Conservation (phyloP, 2,113 vertebrate species). For the Rhinopomastus cyanomelas region DNA sequence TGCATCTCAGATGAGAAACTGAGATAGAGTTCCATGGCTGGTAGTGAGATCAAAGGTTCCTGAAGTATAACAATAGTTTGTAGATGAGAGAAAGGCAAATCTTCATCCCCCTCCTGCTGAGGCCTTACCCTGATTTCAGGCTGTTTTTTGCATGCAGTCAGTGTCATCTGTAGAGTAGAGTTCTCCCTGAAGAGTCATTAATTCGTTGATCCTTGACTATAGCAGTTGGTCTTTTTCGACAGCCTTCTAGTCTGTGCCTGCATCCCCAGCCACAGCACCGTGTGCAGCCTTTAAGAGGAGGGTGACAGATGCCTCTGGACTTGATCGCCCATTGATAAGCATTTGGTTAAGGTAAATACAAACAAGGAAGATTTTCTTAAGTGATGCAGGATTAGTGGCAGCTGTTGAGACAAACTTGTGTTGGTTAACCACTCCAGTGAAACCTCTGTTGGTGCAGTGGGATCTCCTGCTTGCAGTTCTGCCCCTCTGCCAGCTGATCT, state of each 20-base stretch:
- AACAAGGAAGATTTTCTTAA: background rate
- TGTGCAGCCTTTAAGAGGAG: background rate
- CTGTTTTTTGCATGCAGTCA: background rate
- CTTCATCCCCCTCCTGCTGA: background rate
- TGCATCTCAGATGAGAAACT: slow-evolving; percentile 28
- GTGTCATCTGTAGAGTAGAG: background rate
- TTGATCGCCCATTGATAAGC: background rate
- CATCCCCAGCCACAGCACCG: background rate
- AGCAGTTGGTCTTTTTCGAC: background rate
- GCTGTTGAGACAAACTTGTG: background rate
- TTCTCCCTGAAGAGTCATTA: background rate
- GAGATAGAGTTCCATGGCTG: background rate
- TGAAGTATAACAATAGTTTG: background rate
- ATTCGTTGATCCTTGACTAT: background rate
- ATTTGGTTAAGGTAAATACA: background rate
- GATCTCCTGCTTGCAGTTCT: background rate
- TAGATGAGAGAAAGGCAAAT: background rate
- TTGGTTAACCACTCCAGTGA: background rate
- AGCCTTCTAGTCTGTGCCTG: accelerated
- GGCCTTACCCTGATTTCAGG: background rate
- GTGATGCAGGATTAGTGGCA: background rate
- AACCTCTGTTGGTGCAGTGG: background rate
- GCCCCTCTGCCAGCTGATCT: background rate
- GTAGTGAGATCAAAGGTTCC: slow-evolving; percentile 7
- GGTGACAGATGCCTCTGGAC: background rate